A percentile compares a stretch with the other conserved stretches of the same genome.
These are phyloP conservation scores for Isoperla grammatica DNA, from an alignment of 2,888 invertebrate species.

Conservation along the genomic window DNA sequence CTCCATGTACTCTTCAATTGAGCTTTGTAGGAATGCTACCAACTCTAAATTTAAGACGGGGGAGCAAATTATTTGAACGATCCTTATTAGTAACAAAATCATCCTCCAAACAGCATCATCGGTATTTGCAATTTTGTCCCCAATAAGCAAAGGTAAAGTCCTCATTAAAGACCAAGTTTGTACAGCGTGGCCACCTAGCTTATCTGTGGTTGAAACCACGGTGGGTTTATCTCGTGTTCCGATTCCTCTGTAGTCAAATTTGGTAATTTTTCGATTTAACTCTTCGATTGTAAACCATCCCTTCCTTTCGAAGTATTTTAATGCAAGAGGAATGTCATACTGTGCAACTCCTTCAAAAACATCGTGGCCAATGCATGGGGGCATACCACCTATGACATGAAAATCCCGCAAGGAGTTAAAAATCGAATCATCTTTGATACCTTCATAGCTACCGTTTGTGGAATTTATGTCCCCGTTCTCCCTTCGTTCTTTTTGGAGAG, in stretches of 20 bases:
- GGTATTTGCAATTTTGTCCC: not conserved
- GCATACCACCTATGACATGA: not conserved
- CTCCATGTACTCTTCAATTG: not conserved
- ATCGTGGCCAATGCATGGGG: no score
- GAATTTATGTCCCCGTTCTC: no score
- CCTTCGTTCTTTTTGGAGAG: no score
- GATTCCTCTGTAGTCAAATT: not conserved
- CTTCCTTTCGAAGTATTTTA: no score
- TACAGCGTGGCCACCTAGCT: constrained; percentile 1
- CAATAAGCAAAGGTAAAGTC: not conserved
- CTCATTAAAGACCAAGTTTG: constrained; percentile 9
- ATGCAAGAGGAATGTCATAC: no score
- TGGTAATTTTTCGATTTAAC: not conserved
- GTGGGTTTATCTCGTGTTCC: not conserved
- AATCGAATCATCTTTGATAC: not conserved
- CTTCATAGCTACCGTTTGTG: not conserved
- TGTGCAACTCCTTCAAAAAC: no score
- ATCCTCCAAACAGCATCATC: constrained; percentile 5
- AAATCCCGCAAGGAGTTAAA: not conserved
- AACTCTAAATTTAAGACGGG: not conserved
- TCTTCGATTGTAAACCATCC: not conserved
- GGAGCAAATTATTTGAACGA: not conserved
- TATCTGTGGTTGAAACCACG: not conserved
- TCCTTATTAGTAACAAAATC: not conserved
- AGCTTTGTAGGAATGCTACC: not conserved